Evolutionary conservation across 2,888 invertebrate genomes (phyloP), one percentile per base, ranked within the genome.

Genomic region (Drosophila meridionalis): DNA sequence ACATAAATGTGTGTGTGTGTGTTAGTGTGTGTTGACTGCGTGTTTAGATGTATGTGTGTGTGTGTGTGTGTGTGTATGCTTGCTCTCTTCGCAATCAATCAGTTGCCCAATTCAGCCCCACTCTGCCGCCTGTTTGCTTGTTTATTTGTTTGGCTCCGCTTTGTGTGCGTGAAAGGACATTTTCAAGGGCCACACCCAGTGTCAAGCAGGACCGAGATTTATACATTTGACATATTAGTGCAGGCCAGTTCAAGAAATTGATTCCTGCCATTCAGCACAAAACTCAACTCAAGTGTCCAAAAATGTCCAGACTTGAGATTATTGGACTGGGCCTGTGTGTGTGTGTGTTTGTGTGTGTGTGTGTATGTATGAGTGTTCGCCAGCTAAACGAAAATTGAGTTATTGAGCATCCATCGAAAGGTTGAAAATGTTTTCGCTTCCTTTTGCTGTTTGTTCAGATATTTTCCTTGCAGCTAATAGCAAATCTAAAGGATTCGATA

Each of bases 141-240:
- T 61, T 52, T 74, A 56, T 81, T 84, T 83, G 61, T 80, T 67
- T 68, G 66, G 48, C 48, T 68, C 42, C 14, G 66, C 66, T 66
- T 68, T 68, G 34, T 56, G 65, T 64, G 55, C 42, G 42, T 47
- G 14, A 14, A 64, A 56, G 67, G 64, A 68, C 68, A 70, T 67
- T 71, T 76, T 75, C 61, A 61, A 63, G 56, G 70, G 43, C 53
- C 43, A 11, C 28, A 52, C 42, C 8, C 60, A n/a, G 12, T 34
- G 32, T 5, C 38, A 28, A n/a, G 28, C 32, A n/a, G 55, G 14
- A 12, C 42, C 30, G 56, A 66, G 76, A 80, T 82, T 84, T 86
- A 88, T 80, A 80, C 75, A 82, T 88, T 87, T 87, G 88, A 87
- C 86, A 87, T 87, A 87, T 87, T 87, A 86, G 86, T 78, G 80